Conservation (phyloP, 2,888 invertebrate species). For the Euproctis similis region DNA sequence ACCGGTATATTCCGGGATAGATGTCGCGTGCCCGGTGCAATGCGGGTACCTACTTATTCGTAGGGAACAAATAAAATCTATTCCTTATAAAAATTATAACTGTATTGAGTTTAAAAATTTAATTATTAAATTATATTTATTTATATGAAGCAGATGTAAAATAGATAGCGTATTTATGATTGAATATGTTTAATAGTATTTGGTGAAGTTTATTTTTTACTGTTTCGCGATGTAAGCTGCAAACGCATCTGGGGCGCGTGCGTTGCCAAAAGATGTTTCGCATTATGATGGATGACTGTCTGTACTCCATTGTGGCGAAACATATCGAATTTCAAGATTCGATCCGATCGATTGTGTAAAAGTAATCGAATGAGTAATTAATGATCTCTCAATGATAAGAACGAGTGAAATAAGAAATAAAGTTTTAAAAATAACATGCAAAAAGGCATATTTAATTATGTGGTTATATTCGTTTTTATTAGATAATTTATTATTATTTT, state of each 20-base stretch:
- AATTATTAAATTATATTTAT: slow-evolving; percentile 1
- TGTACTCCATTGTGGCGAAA: slow-evolving; percentile 26
- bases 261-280: slow-evolving; percentile 55
- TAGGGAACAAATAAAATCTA: too few species aligned
- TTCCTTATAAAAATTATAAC: too few species aligned
- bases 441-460: too few species aligned
- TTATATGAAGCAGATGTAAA: slow-evolving; percentile 23
- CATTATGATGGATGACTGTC: slow-evolving; percentile 42
- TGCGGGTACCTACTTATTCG: slow-evolving; percentile 17
- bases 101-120: too few species aligned
- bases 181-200: too few species aligned
- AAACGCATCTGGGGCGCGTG: slow-evolving; percentile 55
- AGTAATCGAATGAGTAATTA: slow-evolving; percentile 26
- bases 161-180: slow-evolving; percentile 27
- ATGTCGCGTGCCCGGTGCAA: slow-evolving; percentile 54
- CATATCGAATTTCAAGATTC: slow-evolving; percentile 29
- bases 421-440: too few species aligned
- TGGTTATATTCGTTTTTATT: too few species aligned
- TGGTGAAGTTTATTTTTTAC: slow-evolving; percentile 6
- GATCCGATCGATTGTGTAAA: slow-evolving; percentile 18
- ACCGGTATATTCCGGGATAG: slow-evolving; percentile 30
- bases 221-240: slow-evolving; percentile 30
- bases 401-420: too few species aligned
- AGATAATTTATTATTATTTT: too few species aligned
- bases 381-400: slow-evolving; percentile 25